These are phyloP conservation scores for Chromis chromis DNA, from an alignment of 2,797 vertebrate genomes.

Conservation along the genomic window DNA sequence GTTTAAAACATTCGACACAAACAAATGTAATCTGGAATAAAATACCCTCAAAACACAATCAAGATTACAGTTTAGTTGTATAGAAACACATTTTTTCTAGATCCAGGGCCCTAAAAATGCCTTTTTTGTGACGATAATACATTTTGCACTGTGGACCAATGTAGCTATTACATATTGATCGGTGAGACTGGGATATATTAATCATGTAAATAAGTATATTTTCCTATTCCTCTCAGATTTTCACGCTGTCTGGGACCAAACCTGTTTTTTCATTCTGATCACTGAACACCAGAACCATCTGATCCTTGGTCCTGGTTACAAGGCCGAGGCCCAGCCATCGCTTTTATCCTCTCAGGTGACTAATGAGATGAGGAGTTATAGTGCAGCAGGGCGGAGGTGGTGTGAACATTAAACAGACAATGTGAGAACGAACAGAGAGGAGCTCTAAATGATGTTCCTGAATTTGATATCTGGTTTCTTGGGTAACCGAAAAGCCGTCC, in stretches of 20 bases:
- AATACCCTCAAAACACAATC: too few species aligned
- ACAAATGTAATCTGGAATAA: too few species aligned
- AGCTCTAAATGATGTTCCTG: conserved; percentile 7
- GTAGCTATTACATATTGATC: too few species aligned
- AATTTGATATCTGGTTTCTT: conserved; percentile 8
- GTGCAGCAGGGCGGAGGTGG: conserved; percentile 19
- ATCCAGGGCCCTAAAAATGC: too few species aligned
- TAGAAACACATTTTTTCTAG: too few species aligned
- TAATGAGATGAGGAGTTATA: conserved; percentile 43
- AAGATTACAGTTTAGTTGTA: too few species aligned
- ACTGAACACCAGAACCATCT: conserved; percentile 5
- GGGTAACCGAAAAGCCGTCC: conserved; percentile 5
- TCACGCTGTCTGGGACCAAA: background rate
- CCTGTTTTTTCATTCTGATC: conserved; percentile 3
- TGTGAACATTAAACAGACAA: conserved; percentile 1
- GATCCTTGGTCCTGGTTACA: conserved; percentile 7
- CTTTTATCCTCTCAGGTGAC: conserved; percentile 55
- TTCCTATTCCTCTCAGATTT: background rate
- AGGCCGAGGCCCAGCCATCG: background rate
- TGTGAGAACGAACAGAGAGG: too few species aligned
- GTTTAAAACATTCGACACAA: too few species aligned
- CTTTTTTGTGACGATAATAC: too few species aligned
- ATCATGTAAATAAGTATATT: too few species aligned
- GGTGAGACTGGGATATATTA: too few species aligned
- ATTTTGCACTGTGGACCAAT: too few species aligned